Evolutionary conservation across 2,113 vertebrate species (phyloP).

Genomic region (Zootoca vivipara): DNA sequence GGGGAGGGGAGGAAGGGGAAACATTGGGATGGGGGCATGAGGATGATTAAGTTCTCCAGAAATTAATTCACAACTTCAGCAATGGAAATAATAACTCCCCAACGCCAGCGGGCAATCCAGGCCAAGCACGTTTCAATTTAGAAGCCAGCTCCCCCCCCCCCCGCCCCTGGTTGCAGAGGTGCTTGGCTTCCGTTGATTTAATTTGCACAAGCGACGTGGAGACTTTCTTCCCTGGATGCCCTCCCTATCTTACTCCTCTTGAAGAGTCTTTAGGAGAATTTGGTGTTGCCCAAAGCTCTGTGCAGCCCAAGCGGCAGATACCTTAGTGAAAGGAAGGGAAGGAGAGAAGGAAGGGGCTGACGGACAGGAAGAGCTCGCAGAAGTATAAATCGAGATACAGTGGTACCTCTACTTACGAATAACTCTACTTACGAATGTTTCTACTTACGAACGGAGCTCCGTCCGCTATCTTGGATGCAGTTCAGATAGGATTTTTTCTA

Average conservation of each 20-base stretch:
- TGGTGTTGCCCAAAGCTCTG: not conserved
- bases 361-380: not conserved
- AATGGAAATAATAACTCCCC: conserved; percentile 73
- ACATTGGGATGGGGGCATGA: conserved; percentile 43
- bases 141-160: conserved; percentile 24
- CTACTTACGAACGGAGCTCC: too few species aligned
- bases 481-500: too few species aligned
- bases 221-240: conserved; percentile 40
- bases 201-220: conserved; percentile 61
- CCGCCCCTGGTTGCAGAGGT: not conserved
- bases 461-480: too few species aligned
- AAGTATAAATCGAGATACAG: not conserved
- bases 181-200: conserved; percentile 55
- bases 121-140: conserved; percentile 71
- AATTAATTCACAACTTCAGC: conserved; percentile 78
- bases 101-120: conserved; percentile 48
- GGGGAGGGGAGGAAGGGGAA: conserved; percentile 48
- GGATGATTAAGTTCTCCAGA: conserved; percentile 74
- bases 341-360: not conserved
- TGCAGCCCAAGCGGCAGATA: not conserved
- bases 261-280: not conserved
- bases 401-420: too few species aligned
- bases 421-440: too few species aligned
- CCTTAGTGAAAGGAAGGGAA: not conserved
- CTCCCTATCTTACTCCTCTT: conserved; percentile 26